Evolutionary conservation across 2,113 vertebrate species (phyloP).

Genomic region (Baryphthengus martii): DNA sequence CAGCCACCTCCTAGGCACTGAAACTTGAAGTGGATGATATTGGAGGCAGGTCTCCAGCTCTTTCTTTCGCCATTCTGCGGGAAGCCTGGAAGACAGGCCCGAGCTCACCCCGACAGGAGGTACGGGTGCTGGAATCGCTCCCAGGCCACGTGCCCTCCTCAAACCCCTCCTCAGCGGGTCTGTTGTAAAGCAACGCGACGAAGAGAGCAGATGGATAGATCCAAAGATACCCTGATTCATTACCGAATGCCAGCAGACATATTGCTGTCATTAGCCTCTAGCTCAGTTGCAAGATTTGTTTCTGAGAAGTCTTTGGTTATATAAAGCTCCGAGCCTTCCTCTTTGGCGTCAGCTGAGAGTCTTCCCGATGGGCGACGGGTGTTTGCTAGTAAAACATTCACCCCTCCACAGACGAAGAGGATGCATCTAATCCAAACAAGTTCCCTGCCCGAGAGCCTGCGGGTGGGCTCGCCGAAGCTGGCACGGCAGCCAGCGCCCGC

Average conservation of each 20-base stretch:
- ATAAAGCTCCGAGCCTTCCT: background rate
- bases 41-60: background rate
- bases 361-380: background rate
- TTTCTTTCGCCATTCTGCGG: no score
- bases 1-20: background rate
- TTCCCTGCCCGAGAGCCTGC: background rate
- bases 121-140: background rate
- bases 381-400: background rate
- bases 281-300: background rate
- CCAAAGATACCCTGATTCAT: background rate
- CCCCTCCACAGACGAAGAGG: background rate
- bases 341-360: background rate
- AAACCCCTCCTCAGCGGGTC: background rate
- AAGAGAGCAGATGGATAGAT: background rate
- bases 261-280: constrained; percentile 8
- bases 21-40: accelerated
- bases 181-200: background rate
- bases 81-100: background rate
- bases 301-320: background rate
- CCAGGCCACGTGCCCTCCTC: background rate
- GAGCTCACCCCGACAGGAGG: background rate
- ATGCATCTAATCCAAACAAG: background rate
- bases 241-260: background rate
- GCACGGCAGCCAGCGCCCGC: accelerated
- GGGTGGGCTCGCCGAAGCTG: background rate